These are phyloP conservation scores for Adela reaumurella DNA, from an alignment of 2,888 invertebrate species.

Conservation along the genomic window DNA sequence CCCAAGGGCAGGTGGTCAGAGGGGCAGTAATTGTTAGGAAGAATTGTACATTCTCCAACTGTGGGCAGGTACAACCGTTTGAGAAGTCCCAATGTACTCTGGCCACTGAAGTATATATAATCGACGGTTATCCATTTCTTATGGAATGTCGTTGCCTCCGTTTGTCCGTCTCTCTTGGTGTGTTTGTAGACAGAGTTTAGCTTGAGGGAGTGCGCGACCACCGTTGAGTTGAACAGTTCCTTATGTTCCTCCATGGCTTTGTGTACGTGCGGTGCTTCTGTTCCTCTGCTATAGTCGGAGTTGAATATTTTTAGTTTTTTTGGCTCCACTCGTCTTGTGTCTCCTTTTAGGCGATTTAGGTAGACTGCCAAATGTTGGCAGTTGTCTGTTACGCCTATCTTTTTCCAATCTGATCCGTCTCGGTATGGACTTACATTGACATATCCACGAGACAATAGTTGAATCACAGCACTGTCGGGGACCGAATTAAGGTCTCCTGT, in stretches of 20 bases:
- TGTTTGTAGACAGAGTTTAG: constrained; percentile 69
- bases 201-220: constrained; percentile 62
- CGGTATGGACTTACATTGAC: constrained; percentile 39
- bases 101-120: constrained; percentile 89
- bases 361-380: constrained; percentile 56
- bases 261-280: not conserved
- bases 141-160: constrained; percentile 75
- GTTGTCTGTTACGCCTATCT: constrained; percentile 53
- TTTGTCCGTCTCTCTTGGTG: constrained; percentile 27
- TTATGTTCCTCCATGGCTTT: constrained; percentile 16
- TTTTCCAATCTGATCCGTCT: constrained; percentile 44
- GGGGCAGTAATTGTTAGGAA: too few relatives aligned
- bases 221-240: constrained; percentile 56
- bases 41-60: too few relatives aligned
- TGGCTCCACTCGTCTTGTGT: too few relatives aligned
- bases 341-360: constrained; percentile 33
- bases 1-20: too few relatives aligned
- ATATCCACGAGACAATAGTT: constrained; percentile 62
- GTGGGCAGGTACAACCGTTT: too few relatives aligned
- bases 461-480: constrained; percentile 69
- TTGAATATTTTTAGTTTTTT: constrained; percentile 34
- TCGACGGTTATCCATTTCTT: constrained; percentile 78
- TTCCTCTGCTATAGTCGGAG: constrained; percentile 21
- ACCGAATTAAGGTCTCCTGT: constrained; percentile 92
- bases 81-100: too few relatives aligned